phyloP scores from a whole-genome alignment of 2,888 invertebrate genomes.

The Gastrophysa polygoni region DNA sequence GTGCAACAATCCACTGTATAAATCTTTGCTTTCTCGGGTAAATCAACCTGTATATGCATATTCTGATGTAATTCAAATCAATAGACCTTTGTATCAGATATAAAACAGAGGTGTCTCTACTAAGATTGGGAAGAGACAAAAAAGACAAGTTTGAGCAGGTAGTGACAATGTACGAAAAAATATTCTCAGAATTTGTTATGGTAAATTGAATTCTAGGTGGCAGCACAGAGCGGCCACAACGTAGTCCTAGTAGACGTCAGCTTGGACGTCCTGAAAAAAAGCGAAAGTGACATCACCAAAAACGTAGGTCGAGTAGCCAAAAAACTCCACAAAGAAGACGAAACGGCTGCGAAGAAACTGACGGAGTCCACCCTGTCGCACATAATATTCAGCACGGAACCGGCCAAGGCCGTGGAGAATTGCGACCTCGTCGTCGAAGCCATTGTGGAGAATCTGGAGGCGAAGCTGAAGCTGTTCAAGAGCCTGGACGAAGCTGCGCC shows the following conservation, averaged over 20 bases:
- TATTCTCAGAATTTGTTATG: no score
- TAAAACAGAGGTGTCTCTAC: no score
- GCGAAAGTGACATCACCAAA: slow-evolving; percentile 70
- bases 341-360: slow-evolving; percentile 70
- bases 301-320: slow-evolving; percentile 80
- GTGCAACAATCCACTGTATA: no score
- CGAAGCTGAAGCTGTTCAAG: slow-evolving; percentile 72
- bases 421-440: slow-evolving; percentile 85
- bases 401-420: slow-evolving; percentile 66
- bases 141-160: no score
- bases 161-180: no score
- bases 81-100: no score
- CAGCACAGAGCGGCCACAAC: slow-evolving; percentile 83
- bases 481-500: slow-evolving; percentile 76
- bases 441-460: slow-evolving; percentile 80
- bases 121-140: no score
- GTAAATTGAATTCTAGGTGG: slow-evolving; percentile 72
- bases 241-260: slow-evolving; percentile 83
- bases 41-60: no score
- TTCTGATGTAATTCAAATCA: no score
- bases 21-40: no score
- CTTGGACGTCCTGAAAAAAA: slow-evolving; percentile 72
- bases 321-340: slow-evolving; percentile 73
- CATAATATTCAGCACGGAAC: slow-evolving; percentile 67
- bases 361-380: slow-evolving; percentile 63